Conservation (phyloP, 1,140 invertebrate species). For the Bombus superbus region DNA sequence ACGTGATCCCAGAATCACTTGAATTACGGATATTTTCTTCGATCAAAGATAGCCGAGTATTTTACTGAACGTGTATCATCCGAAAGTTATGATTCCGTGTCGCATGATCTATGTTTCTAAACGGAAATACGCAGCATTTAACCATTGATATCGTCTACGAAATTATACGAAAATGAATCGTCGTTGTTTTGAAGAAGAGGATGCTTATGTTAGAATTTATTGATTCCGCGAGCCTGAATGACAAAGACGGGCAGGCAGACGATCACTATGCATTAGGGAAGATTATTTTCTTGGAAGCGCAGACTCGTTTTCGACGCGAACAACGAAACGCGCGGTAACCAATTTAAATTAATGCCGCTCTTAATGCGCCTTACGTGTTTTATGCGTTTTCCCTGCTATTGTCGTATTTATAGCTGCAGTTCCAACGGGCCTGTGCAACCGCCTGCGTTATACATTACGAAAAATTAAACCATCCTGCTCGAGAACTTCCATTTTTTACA, state of each 20-base stretch:
- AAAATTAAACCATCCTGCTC: conserved; percentile 24
- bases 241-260: background rate
- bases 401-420: conserved; percentile 59
- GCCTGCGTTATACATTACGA: conserved; percentile 20
- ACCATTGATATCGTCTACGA: background rate
- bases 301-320: background rate
- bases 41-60: background rate
- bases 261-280: background rate
- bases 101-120: background rate
- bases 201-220: background rate
- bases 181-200: background rate
- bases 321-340: conserved; percentile 39
- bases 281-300: background rate
- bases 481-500: background rate
- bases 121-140: background rate
- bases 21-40: background rate
- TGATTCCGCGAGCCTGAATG: background rate
- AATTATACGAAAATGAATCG: background rate
- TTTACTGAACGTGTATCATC: background rate
- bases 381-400: conserved; percentile 61
- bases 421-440: too few relatives aligned
- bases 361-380: conserved; percentile 63
- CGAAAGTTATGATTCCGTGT: background rate
- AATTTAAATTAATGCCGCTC: conserved; percentile 67
- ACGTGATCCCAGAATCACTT: background rate